These are phyloP conservation scores for Eilema griseolum DNA, from an alignment of 2,888 invertebrate genomes.

Conservation along the genomic window DNA sequence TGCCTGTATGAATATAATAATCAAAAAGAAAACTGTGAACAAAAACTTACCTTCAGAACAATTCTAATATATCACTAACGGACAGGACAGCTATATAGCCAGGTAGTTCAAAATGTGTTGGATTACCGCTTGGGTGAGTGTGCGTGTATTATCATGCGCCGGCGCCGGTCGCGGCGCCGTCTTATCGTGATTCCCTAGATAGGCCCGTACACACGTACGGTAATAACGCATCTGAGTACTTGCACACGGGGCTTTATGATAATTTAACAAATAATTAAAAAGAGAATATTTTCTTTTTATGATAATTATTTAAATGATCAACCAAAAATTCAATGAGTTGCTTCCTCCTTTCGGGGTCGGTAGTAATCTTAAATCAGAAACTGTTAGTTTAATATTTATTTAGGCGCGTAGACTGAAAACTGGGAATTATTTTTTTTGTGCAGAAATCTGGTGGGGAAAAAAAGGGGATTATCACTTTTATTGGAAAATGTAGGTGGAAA, in stretches of 20 bases:
- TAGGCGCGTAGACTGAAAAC: too few relatives aligned
- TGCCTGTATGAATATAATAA: too few relatives aligned
- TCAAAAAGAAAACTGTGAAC: too few relatives aligned
- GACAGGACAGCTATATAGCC: neutral
- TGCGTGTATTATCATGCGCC: constrained; percentile 49
- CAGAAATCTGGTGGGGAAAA: too few relatives aligned
- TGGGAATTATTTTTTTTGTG: too few relatives aligned
- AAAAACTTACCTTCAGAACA: neutral
- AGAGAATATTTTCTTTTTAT: neutral
- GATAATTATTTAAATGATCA: constrained; percentile 3
- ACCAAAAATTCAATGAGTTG: neutral
- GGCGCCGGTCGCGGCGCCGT: constrained; percentile 58
- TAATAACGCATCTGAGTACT: constrained; percentile 49
- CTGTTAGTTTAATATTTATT: neutral
- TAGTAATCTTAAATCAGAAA: neutral
- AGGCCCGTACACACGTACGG: constrained; percentile 44
- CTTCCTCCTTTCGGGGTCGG: neutral
- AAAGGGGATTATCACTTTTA: too few relatives aligned
- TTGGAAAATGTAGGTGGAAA: too few relatives aligned
- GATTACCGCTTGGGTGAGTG: constrained; percentile 42
- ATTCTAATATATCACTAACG: neutral
- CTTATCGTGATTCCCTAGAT: constrained; percentile 69
- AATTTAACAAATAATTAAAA: constrained; percentile 1
- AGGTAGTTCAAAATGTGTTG: neutral
- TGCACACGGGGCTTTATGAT: constrained; percentile 9